Percentiles rank a stretch among this genome's conserved stretches.
These are phyloP conservation scores for Drosophila watanabei DNA, from an alignment of 1,140 invertebrate genomes.

Conservation along the genomic window DNA sequence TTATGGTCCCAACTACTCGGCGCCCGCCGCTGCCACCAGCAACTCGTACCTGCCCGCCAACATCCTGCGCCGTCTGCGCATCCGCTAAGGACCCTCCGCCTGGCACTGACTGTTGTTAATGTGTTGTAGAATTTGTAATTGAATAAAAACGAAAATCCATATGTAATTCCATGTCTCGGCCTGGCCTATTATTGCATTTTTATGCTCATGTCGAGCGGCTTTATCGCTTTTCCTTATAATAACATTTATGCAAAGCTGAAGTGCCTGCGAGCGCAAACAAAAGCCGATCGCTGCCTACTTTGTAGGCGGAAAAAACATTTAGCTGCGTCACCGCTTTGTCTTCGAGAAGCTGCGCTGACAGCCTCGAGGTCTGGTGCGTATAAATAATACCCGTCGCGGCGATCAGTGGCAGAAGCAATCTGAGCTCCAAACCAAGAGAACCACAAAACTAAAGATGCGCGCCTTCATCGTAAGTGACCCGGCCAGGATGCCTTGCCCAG, in stretches of 20 bases:
- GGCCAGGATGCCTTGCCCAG: not conserved
- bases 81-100: constrained; percentile 46
- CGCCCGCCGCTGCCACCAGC: constrained; percentile 57
- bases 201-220: constrained; percentile 61
- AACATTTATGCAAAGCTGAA: constrained; percentile 77
- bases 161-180: constrained; percentile 39
- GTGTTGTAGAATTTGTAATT: constrained; percentile 55
- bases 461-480: constrained; percentile 73
- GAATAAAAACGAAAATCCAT: constrained; percentile 69
- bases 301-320: constrained; percentile 79
- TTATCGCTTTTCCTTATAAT: constrained; percentile 77
- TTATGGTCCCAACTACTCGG: constrained; percentile 26
- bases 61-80: constrained; percentile 70
- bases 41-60: constrained; percentile 71
- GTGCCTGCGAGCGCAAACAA: constrained; percentile 52
- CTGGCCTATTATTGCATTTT: constrained; percentile 68
- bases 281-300: constrained; percentile 61
- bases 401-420: constrained; percentile 63
- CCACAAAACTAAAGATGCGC: constrained; percentile 68
- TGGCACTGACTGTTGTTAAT: constrained; percentile 60
- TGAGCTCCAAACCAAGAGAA: constrained; percentile 70
- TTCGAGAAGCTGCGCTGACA: constrained; percentile 63
- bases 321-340: constrained; percentile 67
- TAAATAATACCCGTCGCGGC: constrained; percentile 63
- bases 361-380: constrained; percentile 73